Conservation (phyloP, 2,113 vertebrate species). For the Malurus cyaneus region DNA sequence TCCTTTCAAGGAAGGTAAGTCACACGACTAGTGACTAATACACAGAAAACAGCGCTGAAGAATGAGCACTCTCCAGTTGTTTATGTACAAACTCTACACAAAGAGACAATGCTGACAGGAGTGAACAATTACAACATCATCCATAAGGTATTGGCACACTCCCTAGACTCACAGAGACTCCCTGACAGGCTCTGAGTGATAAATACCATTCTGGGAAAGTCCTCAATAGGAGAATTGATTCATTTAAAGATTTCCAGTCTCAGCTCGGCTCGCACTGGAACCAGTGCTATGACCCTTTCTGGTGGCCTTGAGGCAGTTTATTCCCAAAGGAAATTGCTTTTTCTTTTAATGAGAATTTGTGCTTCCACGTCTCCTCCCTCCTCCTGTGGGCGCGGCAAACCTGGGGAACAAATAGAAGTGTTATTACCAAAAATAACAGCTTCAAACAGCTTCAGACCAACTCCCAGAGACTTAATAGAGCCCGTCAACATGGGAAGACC, state of each 20-base stretch:
- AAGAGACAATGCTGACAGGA: neutral
- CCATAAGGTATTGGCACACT: neutral
- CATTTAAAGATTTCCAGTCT: neutral
- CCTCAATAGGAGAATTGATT: neutral
- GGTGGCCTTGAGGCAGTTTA: neutral
- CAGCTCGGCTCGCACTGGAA: neutral
- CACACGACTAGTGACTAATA: neutral
- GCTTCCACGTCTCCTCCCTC: neutral
- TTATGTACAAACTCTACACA: neutral
- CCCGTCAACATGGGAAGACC: constrained; percentile 63
- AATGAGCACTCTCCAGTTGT: neutral
- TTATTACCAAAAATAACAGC: constrained; percentile 53
- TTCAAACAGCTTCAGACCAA: constrained; percentile 44
- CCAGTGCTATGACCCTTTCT: neutral
- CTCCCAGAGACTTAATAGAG: constrained; percentile 62
- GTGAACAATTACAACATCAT: neutral
- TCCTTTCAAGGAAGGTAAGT: neutral
- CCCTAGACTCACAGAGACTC: neutral
- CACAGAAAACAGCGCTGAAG: neutral
- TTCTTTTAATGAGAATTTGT: constrained; percentile 25
- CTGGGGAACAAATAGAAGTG: constrained; percentile 37
- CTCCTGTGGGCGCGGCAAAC: neutral
- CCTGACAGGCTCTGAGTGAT: neutral
- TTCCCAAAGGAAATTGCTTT: neutral
- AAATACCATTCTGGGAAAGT: neutral